These are phyloP conservation scores for Heliconius nattereri DNA, from an alignment of 1,140 invertebrate species.

Conservation along the genomic window DNA sequence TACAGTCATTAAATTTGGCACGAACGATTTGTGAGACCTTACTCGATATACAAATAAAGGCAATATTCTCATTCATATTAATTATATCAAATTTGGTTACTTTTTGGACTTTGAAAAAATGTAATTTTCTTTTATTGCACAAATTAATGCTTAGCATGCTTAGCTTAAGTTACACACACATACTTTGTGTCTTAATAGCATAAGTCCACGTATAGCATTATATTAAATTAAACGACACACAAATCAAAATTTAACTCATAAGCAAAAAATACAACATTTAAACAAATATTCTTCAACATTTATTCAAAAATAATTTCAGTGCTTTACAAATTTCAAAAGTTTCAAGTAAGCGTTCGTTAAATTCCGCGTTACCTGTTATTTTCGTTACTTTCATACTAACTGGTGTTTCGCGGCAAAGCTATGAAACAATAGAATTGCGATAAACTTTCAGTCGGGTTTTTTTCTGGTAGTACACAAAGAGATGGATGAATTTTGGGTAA, in stretches of 20 bases:
- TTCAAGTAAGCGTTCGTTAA: slow-evolving; percentile 1
- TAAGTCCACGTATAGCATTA: not conserved
- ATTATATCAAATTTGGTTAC: no score
- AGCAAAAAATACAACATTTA: not conserved
- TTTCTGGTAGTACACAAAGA: slow-evolving; percentile 27
- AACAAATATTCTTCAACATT: not conserved
- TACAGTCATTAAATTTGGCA: no score
- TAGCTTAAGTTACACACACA: not conserved
- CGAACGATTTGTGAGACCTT: no score
- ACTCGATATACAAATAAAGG: no score
- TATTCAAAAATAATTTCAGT: not conserved
- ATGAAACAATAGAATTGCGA: slow-evolving; percentile 34
- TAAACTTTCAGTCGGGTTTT: slow-evolving; percentile 30
- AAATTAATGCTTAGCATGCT: no score
- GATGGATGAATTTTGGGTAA: slow-evolving; percentile 27
- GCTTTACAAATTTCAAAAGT: not conserved
- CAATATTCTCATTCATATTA: no score
- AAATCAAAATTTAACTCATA: not conserved
- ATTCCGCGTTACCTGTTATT: slow-evolving; percentile 1
- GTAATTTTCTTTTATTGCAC: no score
- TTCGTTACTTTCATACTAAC: not conserved
- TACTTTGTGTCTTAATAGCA: not conserved
- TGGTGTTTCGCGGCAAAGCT: slow-evolving; percentile 14
- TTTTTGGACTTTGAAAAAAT: no score
- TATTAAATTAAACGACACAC: not conserved